These are phyloP conservation scores for Latrodectus elegans DNA, from an alignment of 2,888 invertebrate species.

Conservation along the genomic window DNA sequence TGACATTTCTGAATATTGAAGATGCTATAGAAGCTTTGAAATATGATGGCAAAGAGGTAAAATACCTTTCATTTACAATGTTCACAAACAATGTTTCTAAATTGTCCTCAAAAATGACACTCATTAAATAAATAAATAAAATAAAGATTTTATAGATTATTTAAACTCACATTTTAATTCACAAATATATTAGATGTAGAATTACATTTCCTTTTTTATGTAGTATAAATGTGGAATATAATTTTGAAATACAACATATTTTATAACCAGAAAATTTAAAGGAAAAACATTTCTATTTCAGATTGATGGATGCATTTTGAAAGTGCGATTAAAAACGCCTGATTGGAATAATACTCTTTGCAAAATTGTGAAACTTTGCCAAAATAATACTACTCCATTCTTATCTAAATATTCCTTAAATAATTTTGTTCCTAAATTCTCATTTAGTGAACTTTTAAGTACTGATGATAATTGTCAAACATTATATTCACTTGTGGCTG, in stretches of 20 bases:
- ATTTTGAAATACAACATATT: too few species aligned
- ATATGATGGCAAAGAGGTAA: slow-evolving; percentile 74
- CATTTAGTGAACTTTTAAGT: slow-evolving; percentile 32
- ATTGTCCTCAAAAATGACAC: too few species aligned
- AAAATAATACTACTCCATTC: slow-evolving; percentile 88
- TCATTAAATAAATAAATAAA: too few species aligned
- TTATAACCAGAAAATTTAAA: too few species aligned
- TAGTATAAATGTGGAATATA: too few species aligned
- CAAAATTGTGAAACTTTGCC: slow-evolving; percentile 87
- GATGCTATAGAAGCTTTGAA: slow-evolving; percentile 82
- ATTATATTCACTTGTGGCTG: slow-evolving; percentile 43
- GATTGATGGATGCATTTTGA: slow-evolving; percentile 51
- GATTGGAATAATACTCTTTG: slow-evolving; percentile 89
- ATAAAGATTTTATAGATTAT: too few species aligned
- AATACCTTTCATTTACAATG: neutral
- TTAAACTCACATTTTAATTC: too few species aligned
- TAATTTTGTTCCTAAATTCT: neutral
- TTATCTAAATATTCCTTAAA: slow-evolving; percentile 18
- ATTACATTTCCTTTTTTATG: too few species aligned
- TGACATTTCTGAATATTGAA: slow-evolving; percentile 92
- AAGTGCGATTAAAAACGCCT: slow-evolving; percentile 85
- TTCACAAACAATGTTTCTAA: neutral
- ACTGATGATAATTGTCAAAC: slow-evolving; percentile 31
- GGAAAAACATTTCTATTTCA: slow-evolving; percentile 9
- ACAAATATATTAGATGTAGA: too few species aligned